A percentile compares a stretch with the other conserved stretches of the same genome.
phyloP scores from a whole-genome alignment of 2,888 invertebrate species.

The Megaustenia siamemsis region DNA sequence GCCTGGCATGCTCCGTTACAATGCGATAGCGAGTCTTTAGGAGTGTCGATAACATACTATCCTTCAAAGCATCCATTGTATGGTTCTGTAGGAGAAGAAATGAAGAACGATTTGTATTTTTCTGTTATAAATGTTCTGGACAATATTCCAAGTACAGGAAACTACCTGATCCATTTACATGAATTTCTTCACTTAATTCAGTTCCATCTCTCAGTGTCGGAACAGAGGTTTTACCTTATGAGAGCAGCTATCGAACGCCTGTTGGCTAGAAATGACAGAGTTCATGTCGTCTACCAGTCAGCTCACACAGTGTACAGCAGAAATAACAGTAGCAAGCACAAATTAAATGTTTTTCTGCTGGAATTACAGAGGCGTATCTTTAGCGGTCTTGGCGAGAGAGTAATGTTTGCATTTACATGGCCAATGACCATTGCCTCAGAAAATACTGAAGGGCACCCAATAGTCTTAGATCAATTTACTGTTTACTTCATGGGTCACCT shows the following conservation, averaged over 20 bases:
- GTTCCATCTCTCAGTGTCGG: slow-evolving; percentile 33
- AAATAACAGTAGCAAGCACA: background rate
- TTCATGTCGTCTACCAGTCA: slow-evolving; percentile 47
- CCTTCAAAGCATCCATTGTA: slow-evolving; percentile 42
- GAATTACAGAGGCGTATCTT: slow-evolving; percentile 33
- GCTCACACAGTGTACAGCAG: slow-evolving; percentile 31
- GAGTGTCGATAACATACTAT: slow-evolving; percentile 33
- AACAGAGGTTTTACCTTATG: slow-evolving; percentile 16
- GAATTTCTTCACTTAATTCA: slow-evolving; percentile 41
- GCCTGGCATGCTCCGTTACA: slow-evolving; percentile 5
- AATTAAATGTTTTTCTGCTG: slow-evolving; percentile 37
- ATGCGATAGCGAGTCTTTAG: slow-evolving; percentile 4
- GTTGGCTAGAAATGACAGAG: slow-evolving; percentile 39
- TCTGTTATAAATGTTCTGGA: slow-evolving; percentile 27
- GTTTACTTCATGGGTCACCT: slow-evolving; percentile 38
- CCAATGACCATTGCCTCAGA: slow-evolving; percentile 33
- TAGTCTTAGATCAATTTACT: slow-evolving; percentile 10
- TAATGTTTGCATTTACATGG: slow-evolving; percentile 33
- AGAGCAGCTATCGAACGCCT: slow-evolving; percentile 31
- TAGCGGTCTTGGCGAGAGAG: slow-evolving; percentile 40
- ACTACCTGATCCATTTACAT: slow-evolving; percentile 39
- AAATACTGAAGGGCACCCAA: slow-evolving; percentile 38
- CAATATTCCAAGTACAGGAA: slow-evolving; percentile 23
- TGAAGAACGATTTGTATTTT: background rate
- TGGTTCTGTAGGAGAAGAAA: slow-evolving; percentile 38